These are phyloP conservation scores for Pteronotus mesoamericanus DNA, from an alignment of 2,797 vertebrate genomes.

Conservation along the genomic window DNA sequence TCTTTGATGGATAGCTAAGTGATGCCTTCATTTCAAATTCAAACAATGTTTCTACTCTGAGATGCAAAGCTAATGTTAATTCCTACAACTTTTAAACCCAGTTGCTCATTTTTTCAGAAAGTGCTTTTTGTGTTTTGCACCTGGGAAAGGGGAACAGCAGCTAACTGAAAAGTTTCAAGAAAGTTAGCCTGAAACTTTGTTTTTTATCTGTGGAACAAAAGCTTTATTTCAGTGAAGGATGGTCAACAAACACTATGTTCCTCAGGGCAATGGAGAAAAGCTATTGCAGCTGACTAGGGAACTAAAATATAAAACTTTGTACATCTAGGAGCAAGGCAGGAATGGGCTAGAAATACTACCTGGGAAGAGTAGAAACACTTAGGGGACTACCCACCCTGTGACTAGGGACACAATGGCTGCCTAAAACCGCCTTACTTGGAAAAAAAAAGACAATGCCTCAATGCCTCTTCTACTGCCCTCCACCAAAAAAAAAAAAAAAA, in stretches of 20 bases:
- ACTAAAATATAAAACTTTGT: neutral
- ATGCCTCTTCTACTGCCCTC: neutral
- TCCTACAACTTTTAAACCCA: neutral
- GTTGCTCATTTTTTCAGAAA: neutral
- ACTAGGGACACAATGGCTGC: too few relatives aligned
- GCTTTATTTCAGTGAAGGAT: neutral
- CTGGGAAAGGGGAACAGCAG: too few relatives aligned
- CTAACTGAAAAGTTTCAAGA: neutral
- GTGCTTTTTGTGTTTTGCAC: neutral
- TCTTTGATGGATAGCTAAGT: neutral
- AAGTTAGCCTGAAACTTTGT: neutral
- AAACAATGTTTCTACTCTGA: neutral
- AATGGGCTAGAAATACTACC: neutral
- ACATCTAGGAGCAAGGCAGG: neutral
- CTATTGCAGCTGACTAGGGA: neutral
- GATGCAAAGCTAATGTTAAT: neutral
- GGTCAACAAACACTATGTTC: neutral
- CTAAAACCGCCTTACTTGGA: neutral
- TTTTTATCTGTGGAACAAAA: neutral
- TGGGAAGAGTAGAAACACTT: accelerated
- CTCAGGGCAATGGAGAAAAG: neutral
- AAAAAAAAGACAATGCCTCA: neutral
- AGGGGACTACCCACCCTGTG: accelerated
- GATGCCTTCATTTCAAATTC: neutral
- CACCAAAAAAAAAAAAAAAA: neutral